Base-by-base conservation (phyloP, 2,113 vertebrate species). In the Sprattus sprattus region DNA sequence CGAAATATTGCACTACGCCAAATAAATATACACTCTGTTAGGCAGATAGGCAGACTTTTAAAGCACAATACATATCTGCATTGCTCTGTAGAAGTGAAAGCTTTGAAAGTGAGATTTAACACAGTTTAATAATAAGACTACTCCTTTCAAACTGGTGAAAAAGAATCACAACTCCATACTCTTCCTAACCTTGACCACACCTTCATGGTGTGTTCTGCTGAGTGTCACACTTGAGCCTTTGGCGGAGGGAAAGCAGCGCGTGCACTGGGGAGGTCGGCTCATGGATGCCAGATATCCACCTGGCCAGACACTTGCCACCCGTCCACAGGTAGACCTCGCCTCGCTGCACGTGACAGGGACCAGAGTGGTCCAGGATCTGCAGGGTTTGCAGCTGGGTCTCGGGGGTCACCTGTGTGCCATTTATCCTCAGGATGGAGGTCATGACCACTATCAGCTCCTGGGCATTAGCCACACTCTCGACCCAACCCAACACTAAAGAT, bases 291-390 rank as follows among this genome's bases (percentile, higher is more conserved):
- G 86, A 71, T 16, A 89, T 6, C n/a, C 81, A 84, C 64, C 78
- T 39, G 9, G 57, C 20, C 2, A 0, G 16, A 6, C 1, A 8
- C 0, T 25, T 0, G 10, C 0, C 5, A 9, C 4, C n/a, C 13
- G 46, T 47, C 88, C 88, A 89, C 15, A 87, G 54, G 82, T 86
- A 89, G 44, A 82, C 84, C 28, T 13, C 44, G 50, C 80, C 82
- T 3, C 6, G 22, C 25, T 82, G 82, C 46, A 86, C 22, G n/a
- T 25, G 9, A n/a, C 84, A 84, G 67, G 32, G 18, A 15, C 3
- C 22, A 81, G 84, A 86, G 82, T 86, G 86, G 47, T 86, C 47
- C 25, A 78, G 13, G 0, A 16, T 20, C 8, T 64, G 47, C 5
- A 82, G 5, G 28, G 11, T 47, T 44, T 67, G 44, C 15, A 46